Conservation (phyloP, 1,140 invertebrate genomes). For the Heliconius hewitsoni region DNA sequence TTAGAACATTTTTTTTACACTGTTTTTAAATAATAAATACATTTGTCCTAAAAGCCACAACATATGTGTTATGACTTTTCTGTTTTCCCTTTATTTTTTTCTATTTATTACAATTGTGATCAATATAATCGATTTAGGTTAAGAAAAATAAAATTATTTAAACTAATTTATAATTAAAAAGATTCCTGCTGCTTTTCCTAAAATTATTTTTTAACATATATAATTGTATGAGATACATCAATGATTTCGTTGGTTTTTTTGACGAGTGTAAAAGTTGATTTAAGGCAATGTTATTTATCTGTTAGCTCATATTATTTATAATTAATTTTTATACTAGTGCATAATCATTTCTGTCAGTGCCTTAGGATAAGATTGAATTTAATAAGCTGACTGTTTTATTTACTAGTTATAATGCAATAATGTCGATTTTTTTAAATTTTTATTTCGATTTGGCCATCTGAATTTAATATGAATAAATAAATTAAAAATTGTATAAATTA, state of each 20-base stretch:
- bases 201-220: not conserved
- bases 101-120: slow-evolving; percentile 30
- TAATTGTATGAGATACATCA: slow-evolving; percentile 5
- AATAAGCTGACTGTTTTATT: slow-evolving; percentile 65
- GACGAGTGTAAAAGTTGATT: slow-evolving; percentile 53
- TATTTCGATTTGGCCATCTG: not conserved
- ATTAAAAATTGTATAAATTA: slow-evolving; percentile 38
- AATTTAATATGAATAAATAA: not conserved
- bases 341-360: slow-evolving; percentile 70
- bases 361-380: slow-evolving; percentile 49
- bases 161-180: slow-evolving; percentile 21
- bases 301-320: slow-evolving; percentile 70
- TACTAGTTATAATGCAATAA: slow-evolving; percentile 47
- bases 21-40: not conserved
- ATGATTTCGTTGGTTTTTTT: slow-evolving; percentile 15
- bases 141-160: slow-evolving; percentile 16
- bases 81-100: not conserved
- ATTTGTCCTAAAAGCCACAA: not conserved
- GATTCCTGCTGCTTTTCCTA: slow-evolving; percentile 29
- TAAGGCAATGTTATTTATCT: slow-evolving; percentile 74
- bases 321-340: slow-evolving; percentile 61
- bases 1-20: not conserved
- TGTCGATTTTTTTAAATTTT: not conserved
- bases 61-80: not conserved
- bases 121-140: slow-evolving; percentile 29